Percentiles rank a stretch among this genome's conserved stretches.
Evolutionary conservation across 2,797 vertebrate species (phyloP).

Genomic region (Typhlichthys eigenmanni): DNA sequence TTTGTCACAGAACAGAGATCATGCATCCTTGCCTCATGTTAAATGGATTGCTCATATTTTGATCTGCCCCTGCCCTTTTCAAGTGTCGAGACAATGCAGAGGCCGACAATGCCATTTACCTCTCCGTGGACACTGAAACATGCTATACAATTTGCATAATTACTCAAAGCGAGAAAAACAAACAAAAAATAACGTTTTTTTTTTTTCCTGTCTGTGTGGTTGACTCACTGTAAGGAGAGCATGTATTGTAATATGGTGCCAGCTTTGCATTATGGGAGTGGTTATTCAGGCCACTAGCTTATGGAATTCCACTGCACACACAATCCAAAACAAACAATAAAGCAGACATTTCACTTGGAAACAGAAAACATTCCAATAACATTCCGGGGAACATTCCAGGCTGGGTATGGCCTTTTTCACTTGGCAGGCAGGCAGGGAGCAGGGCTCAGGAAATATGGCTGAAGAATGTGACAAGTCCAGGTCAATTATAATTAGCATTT

Average conservation of each 20-base stretch:
- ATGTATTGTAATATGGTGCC: slow-evolving; percentile 22
- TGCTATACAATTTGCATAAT: too few relatives aligned
- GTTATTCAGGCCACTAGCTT: slow-evolving; percentile 28
- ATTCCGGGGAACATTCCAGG: slow-evolving; percentile 55
- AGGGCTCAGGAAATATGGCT: slow-evolving; percentile 10
- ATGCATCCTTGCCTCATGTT: too few relatives aligned
- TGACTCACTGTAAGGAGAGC: neutral
- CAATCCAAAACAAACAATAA: slow-evolving; percentile 53
- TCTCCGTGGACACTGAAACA: too few relatives aligned
- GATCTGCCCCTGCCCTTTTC: too few relatives aligned
- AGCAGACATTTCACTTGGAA: slow-evolving; percentile 55
- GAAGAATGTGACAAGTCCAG: slow-evolving; percentile 27
- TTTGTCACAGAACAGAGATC: too few relatives aligned
- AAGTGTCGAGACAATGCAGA: too few relatives aligned
- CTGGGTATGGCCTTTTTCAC: slow-evolving; percentile 41
- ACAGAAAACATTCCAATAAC: slow-evolving; percentile 64
- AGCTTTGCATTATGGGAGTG: slow-evolving; percentile 52
- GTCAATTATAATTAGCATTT: slow-evolving; percentile 40
- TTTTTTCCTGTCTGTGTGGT: neutral
- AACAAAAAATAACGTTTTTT: neutral
- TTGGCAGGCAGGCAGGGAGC: slow-evolving; percentile 39
- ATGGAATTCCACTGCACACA: slow-evolving; percentile 11
- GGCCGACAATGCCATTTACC: too few relatives aligned
- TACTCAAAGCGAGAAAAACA: slow-evolving; percentile 45
- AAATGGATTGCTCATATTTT: too few relatives aligned